phyloP scores from a whole-genome alignment of 2,797 vertebrate species.

The Sebastes paucispinis region DNA sequence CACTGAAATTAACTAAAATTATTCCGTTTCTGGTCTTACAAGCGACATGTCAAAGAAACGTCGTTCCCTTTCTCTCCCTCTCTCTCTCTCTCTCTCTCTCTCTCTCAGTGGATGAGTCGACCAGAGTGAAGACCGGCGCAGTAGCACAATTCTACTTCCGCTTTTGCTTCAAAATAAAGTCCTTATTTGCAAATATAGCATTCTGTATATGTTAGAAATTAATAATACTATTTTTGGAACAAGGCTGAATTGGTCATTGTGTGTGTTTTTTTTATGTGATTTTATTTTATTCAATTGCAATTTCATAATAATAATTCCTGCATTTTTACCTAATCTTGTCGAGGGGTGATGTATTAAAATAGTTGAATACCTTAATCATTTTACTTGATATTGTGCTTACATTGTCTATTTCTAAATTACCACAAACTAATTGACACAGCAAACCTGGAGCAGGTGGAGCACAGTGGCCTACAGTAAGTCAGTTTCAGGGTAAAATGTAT shows the following conservation, averaged over 20 bases:
- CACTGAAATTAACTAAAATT: not conserved
- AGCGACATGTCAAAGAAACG: not conserved
- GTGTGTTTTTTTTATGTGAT: not conserved
- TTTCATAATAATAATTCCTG: no score
- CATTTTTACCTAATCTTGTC: no score
- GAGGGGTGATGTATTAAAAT: no score
- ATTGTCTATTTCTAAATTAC: not conserved
- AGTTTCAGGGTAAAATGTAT: not conserved
- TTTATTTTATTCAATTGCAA: not conserved
- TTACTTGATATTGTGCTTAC: not conserved
- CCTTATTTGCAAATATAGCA: not conserved
- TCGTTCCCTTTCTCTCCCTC: not conserved
- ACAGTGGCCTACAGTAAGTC: no score
- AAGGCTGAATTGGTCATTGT: not conserved
- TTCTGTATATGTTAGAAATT: not conserved
- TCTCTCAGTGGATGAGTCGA: not conserved
- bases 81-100: not conserved
- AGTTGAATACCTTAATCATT: no score
- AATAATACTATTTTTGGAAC: not conserved
- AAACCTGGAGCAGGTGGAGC: not conserved
- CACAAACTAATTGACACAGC: not conserved
- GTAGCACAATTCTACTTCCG: not conserved
- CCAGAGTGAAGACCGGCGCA: not conserved
- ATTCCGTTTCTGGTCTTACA: conserved; percentile 3
- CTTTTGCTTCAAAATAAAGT: conserved; percentile 9